Evolutionary conservation across 2,888 invertebrate species (phyloP).

Genomic region (Pyralis farinalis): DNA sequence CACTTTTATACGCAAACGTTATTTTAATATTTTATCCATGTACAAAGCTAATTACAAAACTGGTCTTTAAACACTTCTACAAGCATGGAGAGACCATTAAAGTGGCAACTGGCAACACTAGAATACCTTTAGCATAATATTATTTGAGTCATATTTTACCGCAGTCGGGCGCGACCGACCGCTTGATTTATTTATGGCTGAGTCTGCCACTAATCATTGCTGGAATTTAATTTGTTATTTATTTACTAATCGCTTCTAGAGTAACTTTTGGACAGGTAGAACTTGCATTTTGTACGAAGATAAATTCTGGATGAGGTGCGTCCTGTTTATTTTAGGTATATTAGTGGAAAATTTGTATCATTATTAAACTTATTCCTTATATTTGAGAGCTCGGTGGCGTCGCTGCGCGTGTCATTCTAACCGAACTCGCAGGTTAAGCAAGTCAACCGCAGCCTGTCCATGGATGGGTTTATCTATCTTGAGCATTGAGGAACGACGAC

Average conservation of each 20-base stretch:
- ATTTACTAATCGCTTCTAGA: constrained; percentile 61
- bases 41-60: not conserved
- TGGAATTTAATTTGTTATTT: constrained; percentile 76
- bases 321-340: no score
- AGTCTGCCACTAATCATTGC: constrained; percentile 68
- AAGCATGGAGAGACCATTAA: constrained; percentile 9
- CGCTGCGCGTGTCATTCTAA: no score
- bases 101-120: constrained; percentile 10
- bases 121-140: constrained; percentile 61
- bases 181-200: constrained; percentile 76
- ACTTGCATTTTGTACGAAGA: constrained; percentile 11
- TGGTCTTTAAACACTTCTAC: no score
- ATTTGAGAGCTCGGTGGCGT: no score
- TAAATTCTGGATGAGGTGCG: constrained; percentile 7
- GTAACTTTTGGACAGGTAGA: constrained; percentile 23
- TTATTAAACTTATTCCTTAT: no score
- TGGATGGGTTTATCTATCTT: no score
- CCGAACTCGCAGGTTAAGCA: no score
- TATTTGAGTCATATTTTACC: constrained; percentile 74
- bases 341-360: no score
- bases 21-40: not conserved
- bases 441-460: no score
- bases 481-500: no score
- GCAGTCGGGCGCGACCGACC: constrained; percentile 44
- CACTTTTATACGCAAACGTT: no score